Percentiles rank a stretch among this genome's conserved stretches.
These are phyloP conservation scores for Aegithalos caudatus DNA, from an alignment of 2,113 vertebrate genomes.

Conservation along the genomic window DNA sequence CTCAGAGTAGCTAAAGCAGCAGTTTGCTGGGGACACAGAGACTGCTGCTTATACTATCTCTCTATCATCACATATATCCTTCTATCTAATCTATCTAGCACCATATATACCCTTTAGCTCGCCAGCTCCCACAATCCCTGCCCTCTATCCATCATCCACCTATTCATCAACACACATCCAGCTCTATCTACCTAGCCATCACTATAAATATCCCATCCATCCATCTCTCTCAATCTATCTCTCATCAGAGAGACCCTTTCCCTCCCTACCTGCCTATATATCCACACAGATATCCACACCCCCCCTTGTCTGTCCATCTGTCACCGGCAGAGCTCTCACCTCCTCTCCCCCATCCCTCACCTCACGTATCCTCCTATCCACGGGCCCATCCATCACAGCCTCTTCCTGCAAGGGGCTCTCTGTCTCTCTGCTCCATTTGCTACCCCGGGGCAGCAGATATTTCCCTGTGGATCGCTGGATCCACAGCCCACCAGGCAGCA, in stretches of 20 bases:
- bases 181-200: conserved; percentile 59
- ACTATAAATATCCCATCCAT: conserved; percentile 69
- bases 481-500: rapidly evolving
- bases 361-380: neutral
- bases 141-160: conserved; percentile 68
- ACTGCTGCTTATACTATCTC: conserved; percentile 7
- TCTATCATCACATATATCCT: conserved; percentile 46
- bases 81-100: conserved; percentile 57
- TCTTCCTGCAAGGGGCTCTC: neutral
- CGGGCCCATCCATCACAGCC: neutral
- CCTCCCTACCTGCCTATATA: neutral
- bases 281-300: neutral
- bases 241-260: conserved; percentile 44
- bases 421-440: neutral
- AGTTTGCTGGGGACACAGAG: neutral
- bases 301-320: neutral
- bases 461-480: neutral
- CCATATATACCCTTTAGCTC: conserved; percentile 47
- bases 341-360: neutral
- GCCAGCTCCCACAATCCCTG: conserved; percentile 29
- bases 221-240: conserved; percentile 53
- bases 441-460: neutral
- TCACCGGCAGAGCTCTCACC: neutral
- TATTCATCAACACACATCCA: conserved; percentile 64
- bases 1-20: neutral